Conservation (phyloP, 30 jellyfish, hydroid and myxozoan genomes). For the Phacellophora camtschatica region DNA sequence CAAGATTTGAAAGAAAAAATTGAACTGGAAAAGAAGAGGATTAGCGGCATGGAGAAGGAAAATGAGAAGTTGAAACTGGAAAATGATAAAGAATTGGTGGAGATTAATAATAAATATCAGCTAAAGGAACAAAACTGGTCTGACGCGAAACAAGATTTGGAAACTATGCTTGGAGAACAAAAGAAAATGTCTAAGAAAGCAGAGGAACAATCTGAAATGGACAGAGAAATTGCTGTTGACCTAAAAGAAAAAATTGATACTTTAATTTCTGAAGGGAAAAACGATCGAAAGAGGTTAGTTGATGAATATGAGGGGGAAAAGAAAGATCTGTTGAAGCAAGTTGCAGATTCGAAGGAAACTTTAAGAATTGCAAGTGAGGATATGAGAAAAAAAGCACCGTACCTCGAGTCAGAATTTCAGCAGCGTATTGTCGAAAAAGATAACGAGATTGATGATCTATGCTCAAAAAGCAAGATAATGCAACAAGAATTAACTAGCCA, state of each 20-base stretch:
- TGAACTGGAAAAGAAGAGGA: background rate
- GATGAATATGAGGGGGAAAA: background rate
- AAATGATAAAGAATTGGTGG: background rate
- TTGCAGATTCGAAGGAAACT: too few species aligned
- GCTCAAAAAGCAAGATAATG: background rate
- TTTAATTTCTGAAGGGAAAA: background rate
- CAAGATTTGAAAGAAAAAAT: background rate
- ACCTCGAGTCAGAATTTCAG: background rate
- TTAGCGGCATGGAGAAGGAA: background rate
- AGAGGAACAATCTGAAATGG: background rate
- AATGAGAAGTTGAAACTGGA: background rate
- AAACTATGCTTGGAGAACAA: background rate
- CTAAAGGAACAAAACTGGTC: background rate
- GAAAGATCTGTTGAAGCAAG: background rate
- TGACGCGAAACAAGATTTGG: background rate
- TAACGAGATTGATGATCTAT: background rate
- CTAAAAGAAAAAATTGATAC: background rate
- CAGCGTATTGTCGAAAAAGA: background rate
- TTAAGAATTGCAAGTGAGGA: too few species aligned
- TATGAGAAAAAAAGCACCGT: background rate
- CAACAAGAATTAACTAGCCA: background rate
- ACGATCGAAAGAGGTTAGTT: background rate
- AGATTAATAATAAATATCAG: background rate
- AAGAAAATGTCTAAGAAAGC: background rate
- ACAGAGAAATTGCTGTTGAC: background rate